phyloP scores from a whole-genome alignment of 2,888 invertebrate genomes.

The Candidula unifasciata region DNA sequence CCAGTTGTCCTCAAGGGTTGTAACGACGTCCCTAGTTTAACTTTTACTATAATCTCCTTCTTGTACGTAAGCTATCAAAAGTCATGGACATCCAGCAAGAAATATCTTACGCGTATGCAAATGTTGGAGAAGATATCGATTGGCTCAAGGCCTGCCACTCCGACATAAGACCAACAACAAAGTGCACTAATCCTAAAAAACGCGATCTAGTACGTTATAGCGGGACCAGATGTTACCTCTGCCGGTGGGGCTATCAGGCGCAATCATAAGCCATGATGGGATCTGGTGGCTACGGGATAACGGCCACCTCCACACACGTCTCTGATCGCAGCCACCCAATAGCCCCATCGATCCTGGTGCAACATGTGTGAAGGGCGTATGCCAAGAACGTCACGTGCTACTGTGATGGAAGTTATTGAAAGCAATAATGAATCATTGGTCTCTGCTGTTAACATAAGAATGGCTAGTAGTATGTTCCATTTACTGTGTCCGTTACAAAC shows the following conservation, averaged over 20 bases:
- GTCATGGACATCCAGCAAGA: neutral
- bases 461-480: no score
- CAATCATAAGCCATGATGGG: constrained; percentile 26
- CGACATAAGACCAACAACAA: neutral
- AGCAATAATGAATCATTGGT: constrained; percentile 4
- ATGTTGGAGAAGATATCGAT: neutral
- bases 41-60: neutral
- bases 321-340: constrained; percentile 16
- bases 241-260: constrained; percentile 26
- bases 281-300: constrained; percentile 20
- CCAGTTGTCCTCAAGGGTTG: no score
- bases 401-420: neutral
- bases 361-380: constrained; percentile 42
- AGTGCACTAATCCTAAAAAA: constrained; percentile 15
- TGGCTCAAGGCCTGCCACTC: neutral
- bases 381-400: neutral
- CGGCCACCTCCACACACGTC: constrained; percentile 1
- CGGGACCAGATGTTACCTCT: constrained; percentile 36
- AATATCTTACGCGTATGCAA: constrained; percentile 1
- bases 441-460: neutral
- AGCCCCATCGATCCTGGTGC: constrained; percentile 26
- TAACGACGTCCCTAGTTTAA: no score
- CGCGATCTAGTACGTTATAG: constrained; percentile 3
- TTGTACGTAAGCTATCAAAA: neutral
- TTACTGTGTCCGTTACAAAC: no score